phyloP scores from a whole-genome alignment of 2,113 vertebrate genomes.

The Varanus salvator region DNA sequence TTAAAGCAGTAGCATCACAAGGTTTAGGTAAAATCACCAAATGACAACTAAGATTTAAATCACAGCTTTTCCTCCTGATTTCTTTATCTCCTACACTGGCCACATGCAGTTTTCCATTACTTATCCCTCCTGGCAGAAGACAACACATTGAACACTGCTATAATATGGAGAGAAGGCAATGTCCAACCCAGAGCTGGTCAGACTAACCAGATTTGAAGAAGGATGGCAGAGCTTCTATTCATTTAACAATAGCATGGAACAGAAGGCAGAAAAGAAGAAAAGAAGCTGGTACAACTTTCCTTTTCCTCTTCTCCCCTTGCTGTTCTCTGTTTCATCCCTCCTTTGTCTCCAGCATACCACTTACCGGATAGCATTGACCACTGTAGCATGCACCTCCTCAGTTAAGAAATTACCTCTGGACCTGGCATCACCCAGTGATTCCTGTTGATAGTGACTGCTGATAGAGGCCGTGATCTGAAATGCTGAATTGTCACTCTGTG shows the following conservation, averaged over 20 bases:
- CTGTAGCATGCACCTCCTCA: conserved; percentile 1
- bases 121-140: not conserved
- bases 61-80: not conserved
- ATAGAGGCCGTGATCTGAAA: not conserved
- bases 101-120: not conserved
- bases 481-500: not conserved
- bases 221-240: not conserved
- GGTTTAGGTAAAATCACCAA: not conserved
- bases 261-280: not conserved
- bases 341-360: not conserved
- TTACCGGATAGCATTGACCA: conserved; percentile 14
- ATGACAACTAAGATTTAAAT: not conserved
- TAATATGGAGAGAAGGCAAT: not conserved
- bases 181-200: not conserved
- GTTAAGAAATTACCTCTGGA: not conserved
- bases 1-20: too few relatives aligned
- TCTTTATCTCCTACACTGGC: not conserved
- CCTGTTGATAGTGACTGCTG: not conserved
- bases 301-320: not conserved
- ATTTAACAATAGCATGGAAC: not conserved
- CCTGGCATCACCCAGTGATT: conserved; percentile 8
- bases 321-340: not conserved
- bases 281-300: not conserved
- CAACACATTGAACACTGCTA: not conserved
- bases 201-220: not conserved